phyloP scores from a whole-genome alignment of 2,797 vertebrate species.

The Gouania willdenowi region DNA sequence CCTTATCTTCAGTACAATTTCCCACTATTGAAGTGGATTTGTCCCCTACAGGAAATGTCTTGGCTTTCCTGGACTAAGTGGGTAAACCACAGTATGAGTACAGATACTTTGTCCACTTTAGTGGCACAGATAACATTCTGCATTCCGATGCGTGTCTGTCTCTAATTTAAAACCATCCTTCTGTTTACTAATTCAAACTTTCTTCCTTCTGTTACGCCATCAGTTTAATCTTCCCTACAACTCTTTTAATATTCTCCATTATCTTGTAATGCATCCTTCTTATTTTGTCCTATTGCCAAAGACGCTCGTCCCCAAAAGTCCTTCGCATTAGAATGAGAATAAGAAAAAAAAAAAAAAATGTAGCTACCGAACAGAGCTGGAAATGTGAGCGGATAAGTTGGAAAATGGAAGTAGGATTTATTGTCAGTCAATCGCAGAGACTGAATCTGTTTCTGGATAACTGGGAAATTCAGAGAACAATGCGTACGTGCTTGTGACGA shows the following conservation, averaged over 20 bases:
- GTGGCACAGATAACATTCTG: conserved; percentile 12
- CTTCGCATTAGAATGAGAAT: conserved; percentile 28
- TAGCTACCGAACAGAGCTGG: conserved; percentile 42
- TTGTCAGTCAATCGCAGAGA: conserved; percentile 60
- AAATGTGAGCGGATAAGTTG: conserved; percentile 45
- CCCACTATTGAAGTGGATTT: conserved; percentile 52
- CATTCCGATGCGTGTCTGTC: conserved; percentile 54
- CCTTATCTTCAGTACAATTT: conserved; percentile 34
- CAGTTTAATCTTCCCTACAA: conserved; percentile 4
- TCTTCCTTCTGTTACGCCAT: conserved; percentile 1
- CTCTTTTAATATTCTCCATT: conserved; percentile 2
- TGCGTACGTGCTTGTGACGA: conserved; percentile 22
- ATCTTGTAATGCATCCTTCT: conserved; percentile 9
- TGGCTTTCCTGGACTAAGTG: conserved; percentile 60
- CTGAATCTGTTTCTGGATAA: conserved; percentile 50
- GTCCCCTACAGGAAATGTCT: conserved; percentile 36
- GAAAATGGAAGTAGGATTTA: conserved; percentile 61
- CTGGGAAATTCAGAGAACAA: conserved; percentile 57
- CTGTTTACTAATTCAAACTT: conserved; percentile 17
- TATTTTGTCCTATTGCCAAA: conserved; percentile 15
- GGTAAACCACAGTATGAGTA: conserved; percentile 46
- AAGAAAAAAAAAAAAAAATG: background rate
- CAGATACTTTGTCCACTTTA: conserved; percentile 24
- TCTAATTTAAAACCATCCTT: conserved; percentile 16
- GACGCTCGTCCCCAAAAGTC: conserved; percentile 38